A percentile compares a stretch with the other conserved stretches of the same genome.
Evolutionary conservation across 2,797 vertebrate species (phyloP).

Genomic region (Forpus xanthops): DNA sequence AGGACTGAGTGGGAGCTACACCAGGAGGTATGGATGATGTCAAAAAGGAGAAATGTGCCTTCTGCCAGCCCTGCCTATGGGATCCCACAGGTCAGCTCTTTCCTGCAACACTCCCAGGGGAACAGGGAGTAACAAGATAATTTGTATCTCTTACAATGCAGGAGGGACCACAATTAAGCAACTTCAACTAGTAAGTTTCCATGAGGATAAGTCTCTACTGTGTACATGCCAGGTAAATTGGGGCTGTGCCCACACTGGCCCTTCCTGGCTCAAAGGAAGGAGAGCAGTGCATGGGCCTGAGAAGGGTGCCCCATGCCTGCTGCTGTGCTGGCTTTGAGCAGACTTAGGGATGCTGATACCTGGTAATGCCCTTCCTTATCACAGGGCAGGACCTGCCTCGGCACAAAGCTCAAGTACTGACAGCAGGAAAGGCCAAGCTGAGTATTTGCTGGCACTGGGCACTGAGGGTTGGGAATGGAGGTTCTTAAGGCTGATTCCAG

Average conservation of each 20-base stretch:
- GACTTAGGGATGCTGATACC: neutral
- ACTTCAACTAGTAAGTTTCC: neutral
- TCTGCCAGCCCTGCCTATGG: neutral
- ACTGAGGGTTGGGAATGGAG: neutral
- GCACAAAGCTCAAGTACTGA: neutral
- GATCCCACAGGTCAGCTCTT: neutral
- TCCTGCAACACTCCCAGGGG: neutral
- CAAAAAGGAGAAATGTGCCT: neutral
- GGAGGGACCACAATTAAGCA: neutral
- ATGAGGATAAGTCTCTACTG: accelerated
- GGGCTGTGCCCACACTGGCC: neutral
- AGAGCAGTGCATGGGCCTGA: neutral
- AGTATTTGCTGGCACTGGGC: neutral
- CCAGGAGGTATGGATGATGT: neutral
- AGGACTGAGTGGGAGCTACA: neutral
- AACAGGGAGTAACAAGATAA: neutral
- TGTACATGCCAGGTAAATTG: neutral
- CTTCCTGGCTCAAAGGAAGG: neutral
- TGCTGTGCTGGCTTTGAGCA: neutral
- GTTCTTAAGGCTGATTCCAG: neutral
- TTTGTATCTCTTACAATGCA: accelerated
- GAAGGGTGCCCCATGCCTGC: neutral
- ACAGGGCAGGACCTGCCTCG: neutral
- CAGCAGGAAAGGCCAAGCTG: neutral
- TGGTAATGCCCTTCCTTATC: neutral